Conservation (phyloP, 2,113 vertebrate genomes). For the Gorilla gorilla region DNA sequence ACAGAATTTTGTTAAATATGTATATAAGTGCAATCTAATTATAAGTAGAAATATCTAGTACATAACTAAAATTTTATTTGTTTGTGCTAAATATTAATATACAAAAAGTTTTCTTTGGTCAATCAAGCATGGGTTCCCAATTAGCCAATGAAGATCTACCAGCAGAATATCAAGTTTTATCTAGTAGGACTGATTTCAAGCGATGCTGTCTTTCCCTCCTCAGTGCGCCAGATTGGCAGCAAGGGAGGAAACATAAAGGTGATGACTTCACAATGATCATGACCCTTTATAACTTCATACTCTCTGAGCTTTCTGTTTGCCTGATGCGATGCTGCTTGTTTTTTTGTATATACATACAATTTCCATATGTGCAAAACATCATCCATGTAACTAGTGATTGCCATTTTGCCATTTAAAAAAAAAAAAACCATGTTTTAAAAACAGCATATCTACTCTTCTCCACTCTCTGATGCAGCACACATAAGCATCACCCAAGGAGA, state of each 20-base stretch:
- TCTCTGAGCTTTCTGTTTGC: not conserved
- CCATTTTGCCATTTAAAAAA: not conserved
- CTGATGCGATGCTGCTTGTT: not conserved
- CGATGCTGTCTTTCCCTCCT: not conserved
- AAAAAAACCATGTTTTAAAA: not conserved
- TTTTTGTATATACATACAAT: not conserved
- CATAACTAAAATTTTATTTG: not conserved
- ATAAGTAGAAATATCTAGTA: not conserved
- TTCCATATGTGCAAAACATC: not conserved
- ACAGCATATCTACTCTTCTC: not conserved
- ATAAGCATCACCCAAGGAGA: not conserved
- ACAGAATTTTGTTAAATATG: not conserved
- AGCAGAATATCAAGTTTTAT: not conserved
- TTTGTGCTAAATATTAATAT: not conserved
- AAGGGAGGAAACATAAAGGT: not conserved
- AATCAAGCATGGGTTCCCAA: not conserved
- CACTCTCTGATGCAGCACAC: not conserved
- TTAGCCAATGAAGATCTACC: not conserved
- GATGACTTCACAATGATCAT: not conserved
- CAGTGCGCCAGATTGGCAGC: not conserved
- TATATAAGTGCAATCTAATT: not conserved
- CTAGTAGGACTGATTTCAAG: not conserved
- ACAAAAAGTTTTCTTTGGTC: not conserved
- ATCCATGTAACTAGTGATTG: not conserved
- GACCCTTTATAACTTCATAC: not conserved